Percentiles rank a stretch among this genome's conserved stretches.
phyloP scores from a whole-genome alignment of 2,888 invertebrate species.

The Sturmia bella region DNA sequence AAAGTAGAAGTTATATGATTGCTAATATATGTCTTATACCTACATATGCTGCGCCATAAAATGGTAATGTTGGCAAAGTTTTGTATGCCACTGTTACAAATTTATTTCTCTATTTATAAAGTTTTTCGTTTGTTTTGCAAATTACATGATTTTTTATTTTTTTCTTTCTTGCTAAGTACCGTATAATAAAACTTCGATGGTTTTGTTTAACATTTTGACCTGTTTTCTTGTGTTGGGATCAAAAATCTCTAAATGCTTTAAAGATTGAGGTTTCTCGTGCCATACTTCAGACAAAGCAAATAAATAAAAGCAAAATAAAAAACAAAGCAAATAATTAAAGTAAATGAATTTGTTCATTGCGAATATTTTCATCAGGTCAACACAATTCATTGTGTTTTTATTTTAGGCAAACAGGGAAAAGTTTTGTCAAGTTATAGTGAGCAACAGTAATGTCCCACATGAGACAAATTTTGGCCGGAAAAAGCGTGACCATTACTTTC shows the following conservation, averaged over 20 bases:
- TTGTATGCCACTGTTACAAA: not conserved
- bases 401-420: no score
- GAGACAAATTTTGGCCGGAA: no score
- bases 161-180: not conserved
- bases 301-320: no score
- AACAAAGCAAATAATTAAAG: no score
- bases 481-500: no score
- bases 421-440: no score
- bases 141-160: conserved; percentile 21
- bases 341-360: not conserved
- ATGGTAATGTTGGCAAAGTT: no score
- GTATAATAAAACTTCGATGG: conserved; percentile 13
- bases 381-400: not conserved
- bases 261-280: not conserved
- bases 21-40: no score
- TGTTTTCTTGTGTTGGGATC: conserved; percentile 39
- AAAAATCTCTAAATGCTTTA: conserved; percentile 3
- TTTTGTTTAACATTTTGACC: conserved; percentile 61
- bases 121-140: not conserved
- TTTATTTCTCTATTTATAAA: conserved; percentile 4
- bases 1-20: no score
- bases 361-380: not conserved
- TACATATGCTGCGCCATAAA: no score
- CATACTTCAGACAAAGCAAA: not conserved
- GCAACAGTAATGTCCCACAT: no score